phyloP scores from a whole-genome alignment of 1,140 invertebrate genomes.

The Augochlora pura region DNA sequence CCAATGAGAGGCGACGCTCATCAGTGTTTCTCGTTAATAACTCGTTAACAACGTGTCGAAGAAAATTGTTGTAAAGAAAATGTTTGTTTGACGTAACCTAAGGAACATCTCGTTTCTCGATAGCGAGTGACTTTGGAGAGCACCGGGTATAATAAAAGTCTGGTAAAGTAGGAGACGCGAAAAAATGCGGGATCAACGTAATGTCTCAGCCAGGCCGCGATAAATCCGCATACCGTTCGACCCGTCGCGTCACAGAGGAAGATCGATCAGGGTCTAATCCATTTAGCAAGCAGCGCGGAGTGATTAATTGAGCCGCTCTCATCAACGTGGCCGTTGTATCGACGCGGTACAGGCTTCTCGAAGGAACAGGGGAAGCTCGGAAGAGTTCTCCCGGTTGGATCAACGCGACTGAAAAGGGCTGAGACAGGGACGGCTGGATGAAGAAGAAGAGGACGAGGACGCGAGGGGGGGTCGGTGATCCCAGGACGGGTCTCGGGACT shows the following conservation, averaged over 20 bases:
- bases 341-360: background rate
- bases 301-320: constrained; percentile 1
- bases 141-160: too few relatives aligned
- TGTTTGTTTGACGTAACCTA: too few relatives aligned
- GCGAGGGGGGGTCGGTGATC: constrained; percentile 35
- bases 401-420: constrained; percentile 1
- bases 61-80: too few relatives aligned
- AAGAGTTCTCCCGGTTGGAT: constrained; percentile 4
- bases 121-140: too few relatives aligned
- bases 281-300: background rate
- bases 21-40: too few relatives aligned
- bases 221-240: constrained; percentile 31
- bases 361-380: background rate
- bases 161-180: too few relatives aligned
- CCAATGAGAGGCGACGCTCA: too few relatives aligned
- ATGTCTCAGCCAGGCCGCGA: background rate
- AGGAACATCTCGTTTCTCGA: too few relatives aligned
- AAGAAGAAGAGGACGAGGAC: too few relatives aligned
- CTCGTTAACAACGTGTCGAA: too few relatives aligned
- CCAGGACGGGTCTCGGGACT: constrained; percentile 34
- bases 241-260: background rate
- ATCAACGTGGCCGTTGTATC: background rate
- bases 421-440: background rate
- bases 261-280: constrained; percentile 12
- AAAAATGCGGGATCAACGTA: too few relatives aligned